Evolutionary conservation across 2,113 vertebrate genomes (phyloP), one percentile per base, ranked within the genome.

Genomic region (Arizona elegans): DNA sequence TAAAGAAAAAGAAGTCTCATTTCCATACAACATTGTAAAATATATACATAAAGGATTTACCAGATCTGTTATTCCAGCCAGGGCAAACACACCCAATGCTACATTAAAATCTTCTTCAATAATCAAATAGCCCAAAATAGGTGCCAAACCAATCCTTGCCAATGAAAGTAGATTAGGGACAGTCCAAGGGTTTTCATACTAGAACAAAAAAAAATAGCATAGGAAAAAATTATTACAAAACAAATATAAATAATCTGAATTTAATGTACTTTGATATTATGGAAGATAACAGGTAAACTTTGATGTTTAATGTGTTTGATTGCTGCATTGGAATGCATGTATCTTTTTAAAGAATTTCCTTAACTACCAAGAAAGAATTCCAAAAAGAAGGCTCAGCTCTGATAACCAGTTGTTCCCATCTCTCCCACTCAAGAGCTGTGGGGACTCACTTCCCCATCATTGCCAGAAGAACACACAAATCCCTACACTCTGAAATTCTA

Each of bases 111-210:
- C 98, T 96, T 99, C 98, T 94, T 99, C 98, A 43, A 99, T 98
- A 81, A 99, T 98, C 96, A 99, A 97, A 89, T 99, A 98, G 93
- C 99, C 99, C 81, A 99, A 96, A 92, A 99, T 97, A 0, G 99
- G 99, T 21, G 99, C 98, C 96, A 99, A 95, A 29, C 98, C 96
- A 94, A 99, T 99, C 90, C 99, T 98, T 8, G 98, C 98, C 97
- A 99, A 97, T 29, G 99, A 99, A 95, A 99, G 96, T 90, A 99
- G 96, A 91, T 99, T 99, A 50, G 99, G 99, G 95, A 99, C 97
- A 1, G 99, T 99, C 99, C 99, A 99, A 0, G 99, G 99, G 95
- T 99, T 99, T 97, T 99, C 99, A 96, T 99, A 99, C 99, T 99
- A 95, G 89, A 96, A 87, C 93, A 97, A 96, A 53, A 95, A 91